These are phyloP conservation scores for Microdon myrmicae DNA, from an alignment of 2,888 invertebrate genomes.

Conservation along the genomic window DNA sequence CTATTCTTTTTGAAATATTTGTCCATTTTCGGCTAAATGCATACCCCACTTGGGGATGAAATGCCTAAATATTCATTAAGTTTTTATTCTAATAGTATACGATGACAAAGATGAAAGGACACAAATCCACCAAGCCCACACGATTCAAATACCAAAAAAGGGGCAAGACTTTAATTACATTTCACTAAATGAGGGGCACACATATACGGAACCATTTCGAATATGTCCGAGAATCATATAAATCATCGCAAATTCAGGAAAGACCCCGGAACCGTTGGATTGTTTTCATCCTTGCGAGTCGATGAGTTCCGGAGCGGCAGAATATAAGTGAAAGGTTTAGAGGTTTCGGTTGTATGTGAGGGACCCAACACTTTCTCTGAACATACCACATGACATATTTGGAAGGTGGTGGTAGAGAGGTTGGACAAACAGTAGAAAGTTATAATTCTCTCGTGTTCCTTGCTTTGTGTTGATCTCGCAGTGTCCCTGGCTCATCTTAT, in stretches of 20 bases:
- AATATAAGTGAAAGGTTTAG: too few relatives aligned
- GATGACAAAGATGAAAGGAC: conserved; percentile 31
- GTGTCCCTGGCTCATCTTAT: conserved; percentile 10
- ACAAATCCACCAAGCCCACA: conserved; percentile 8
- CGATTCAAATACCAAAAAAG: too few relatives aligned
- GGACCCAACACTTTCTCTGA: conserved; percentile 1
- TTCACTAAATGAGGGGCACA: not conserved
- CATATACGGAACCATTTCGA: not conserved
- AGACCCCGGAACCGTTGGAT: not conserved
- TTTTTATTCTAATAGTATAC: conserved; percentile 19
- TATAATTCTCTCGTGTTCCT: conserved; percentile 10
- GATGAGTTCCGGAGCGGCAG: too few relatives aligned
- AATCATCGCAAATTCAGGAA: not conserved
- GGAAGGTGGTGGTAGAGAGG: too few relatives aligned
- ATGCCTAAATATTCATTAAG: conserved; percentile 41
- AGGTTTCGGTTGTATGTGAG: too few relatives aligned
- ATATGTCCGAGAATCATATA: not conserved
- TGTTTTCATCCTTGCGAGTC: not conserved
- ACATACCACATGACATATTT: conserved; percentile 4
- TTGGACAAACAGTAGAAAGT: not conserved
- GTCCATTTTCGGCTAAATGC: conserved; percentile 42
- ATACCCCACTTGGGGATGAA: conserved; percentile 31
- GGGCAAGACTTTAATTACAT: conserved; percentile 28
- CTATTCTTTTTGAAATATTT: conserved; percentile 19
- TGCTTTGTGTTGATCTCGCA: too few relatives aligned